Evolutionary conservation across 2,888 invertebrate species (phyloP).

Genomic region (Pammene fasciana): DNA sequence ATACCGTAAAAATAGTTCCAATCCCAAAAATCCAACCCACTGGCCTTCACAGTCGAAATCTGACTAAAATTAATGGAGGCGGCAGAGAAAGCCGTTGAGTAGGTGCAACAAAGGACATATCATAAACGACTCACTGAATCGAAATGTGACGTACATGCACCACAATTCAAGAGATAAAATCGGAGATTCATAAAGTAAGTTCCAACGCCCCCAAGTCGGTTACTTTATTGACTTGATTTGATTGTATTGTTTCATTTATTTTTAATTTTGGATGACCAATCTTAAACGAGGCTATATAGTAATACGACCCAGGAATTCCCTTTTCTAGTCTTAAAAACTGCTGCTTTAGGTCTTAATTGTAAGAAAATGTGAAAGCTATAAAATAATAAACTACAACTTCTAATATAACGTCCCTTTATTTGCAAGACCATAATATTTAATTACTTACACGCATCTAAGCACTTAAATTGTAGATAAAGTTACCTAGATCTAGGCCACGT

Average conservation of each 20-base stretch:
- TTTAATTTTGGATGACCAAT: not conserved
- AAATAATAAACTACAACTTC: no score
- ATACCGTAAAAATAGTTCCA: no score
- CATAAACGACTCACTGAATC: conserved; percentile 4
- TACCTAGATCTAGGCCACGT: conserved; percentile 29
- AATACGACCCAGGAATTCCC: not conserved
- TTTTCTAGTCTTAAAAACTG: no score
- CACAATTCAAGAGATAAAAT: conserved; percentile 9
- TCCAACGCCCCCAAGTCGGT: not conserved
- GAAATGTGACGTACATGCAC: conserved; percentile 14
- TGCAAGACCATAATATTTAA: not conserved
- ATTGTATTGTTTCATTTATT: not conserved
- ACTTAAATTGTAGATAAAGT: not conserved
- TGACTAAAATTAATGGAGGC: conserved; percentile 17
- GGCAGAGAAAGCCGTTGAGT: conserved; percentile 20
- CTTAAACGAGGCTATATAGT: not conserved
- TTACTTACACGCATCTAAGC: conserved; percentile 1
- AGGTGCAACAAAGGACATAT: conserved; percentile 18
- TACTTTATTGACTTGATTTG: not conserved
- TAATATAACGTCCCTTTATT: no score
- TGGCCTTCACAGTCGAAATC: conserved; percentile 8
- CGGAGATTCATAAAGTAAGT: not conserved
- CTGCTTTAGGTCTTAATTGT: no score
- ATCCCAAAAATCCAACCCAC: not conserved
- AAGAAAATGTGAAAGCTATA: no score